Conservation (phyloP, 2,797 vertebrate species). For the Brachymystax lenok region DNA sequence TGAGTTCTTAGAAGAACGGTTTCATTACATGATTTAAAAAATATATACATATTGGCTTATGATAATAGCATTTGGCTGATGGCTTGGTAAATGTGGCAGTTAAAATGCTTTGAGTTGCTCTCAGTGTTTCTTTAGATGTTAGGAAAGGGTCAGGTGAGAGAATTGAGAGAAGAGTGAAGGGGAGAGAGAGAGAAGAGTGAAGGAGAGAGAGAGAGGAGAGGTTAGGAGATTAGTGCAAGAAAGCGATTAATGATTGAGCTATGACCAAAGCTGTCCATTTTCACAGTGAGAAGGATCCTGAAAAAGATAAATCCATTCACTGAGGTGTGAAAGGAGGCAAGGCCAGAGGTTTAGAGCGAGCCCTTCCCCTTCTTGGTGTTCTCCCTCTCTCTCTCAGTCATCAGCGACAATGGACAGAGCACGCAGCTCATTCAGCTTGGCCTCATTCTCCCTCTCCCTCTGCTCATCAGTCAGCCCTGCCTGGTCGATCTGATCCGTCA, state of each 20-base stretch:
- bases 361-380: slow-evolving; percentile 37
- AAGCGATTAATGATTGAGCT: slow-evolving; percentile 39
- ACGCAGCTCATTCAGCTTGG: slow-evolving; percentile 88
- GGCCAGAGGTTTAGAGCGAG: slow-evolving; percentile 12
- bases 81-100: slow-evolving; percentile 68
- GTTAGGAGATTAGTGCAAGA: slow-evolving; percentile 23
- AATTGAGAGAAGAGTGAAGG: slow-evolving; percentile 31
- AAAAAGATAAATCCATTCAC: slow-evolving; percentile 51
- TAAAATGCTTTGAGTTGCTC: slow-evolving; percentile 47
- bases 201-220: slow-evolving; percentile 13
- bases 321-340: slow-evolving; percentile 49
- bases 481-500: slow-evolving; percentile 93
- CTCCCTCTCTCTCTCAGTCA: slow-evolving; percentile 77
- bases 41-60: slow-evolving; percentile 51
- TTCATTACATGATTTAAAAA: slow-evolving; percentile 38
- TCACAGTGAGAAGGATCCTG: slow-evolving; percentile 38
- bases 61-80: slow-evolving; percentile 63
- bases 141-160: slow-evolving; percentile 23
- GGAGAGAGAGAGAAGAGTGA: slow-evolving; percentile 20
- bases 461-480: slow-evolving; percentile 87
- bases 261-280: slow-evolving; percentile 50
- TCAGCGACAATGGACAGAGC: slow-evolving; percentile 96
- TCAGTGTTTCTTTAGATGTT: slow-evolving; percentile 1
- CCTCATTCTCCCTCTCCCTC: slow-evolving; percentile 88
- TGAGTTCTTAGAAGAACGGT: slow-evolving; percentile 38